Base-by-base conservation (phyloP, 2,113 vertebrate species). In the Tyrannus savana region DNA sequence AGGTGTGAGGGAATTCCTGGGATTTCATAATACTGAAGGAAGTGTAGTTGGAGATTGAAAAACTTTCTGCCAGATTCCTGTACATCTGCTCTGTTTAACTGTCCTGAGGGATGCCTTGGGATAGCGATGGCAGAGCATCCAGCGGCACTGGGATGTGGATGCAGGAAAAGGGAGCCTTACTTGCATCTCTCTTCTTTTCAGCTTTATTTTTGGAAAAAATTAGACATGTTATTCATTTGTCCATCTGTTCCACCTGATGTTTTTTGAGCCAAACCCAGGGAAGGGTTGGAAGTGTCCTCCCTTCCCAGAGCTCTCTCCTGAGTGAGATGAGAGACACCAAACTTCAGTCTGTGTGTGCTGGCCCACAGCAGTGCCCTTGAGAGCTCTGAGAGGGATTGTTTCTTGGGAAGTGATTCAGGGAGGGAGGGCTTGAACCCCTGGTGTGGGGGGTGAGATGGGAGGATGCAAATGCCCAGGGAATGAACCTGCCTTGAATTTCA, bases 91-190 rank as follows among this genome's bases (percentile, higher is more conserved):
- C 23, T 16, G 44, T 44, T 59, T 64, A 28, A 27, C 55, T 25
- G 7, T n/a, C 37, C 63, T 3, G 0, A 44, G 47, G 67, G 66
- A 33, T 10, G 39, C 35, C 25, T 4, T 12, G 58, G 71, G 58
- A 23, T 17, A 6, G 10, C 1, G 0, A 1, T 7, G n/a, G 19
- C 4, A 0, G 5, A 4, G 42, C 2, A 4, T 27, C 67, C 56
- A 10, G 72, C 44, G 12, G 7, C 4, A 0, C 19, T 4, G 55
- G 12, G 13, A 1, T 13, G 42, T 18, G 46, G 60, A 3, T 31
- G 52, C 7, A 27, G 50, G 8, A 7, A 28, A 35, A 23, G 35
- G 46, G 42, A 53, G 18, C 30, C 31, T 56, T 66, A 6, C 55
- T 55, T 46, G 23, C 33, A 8, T 39, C 79, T 49, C n/a, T 27